phyloP scores from a whole-genome alignment of 2,888 invertebrate genomes.

The Ormyrus nitidulus region DNA sequence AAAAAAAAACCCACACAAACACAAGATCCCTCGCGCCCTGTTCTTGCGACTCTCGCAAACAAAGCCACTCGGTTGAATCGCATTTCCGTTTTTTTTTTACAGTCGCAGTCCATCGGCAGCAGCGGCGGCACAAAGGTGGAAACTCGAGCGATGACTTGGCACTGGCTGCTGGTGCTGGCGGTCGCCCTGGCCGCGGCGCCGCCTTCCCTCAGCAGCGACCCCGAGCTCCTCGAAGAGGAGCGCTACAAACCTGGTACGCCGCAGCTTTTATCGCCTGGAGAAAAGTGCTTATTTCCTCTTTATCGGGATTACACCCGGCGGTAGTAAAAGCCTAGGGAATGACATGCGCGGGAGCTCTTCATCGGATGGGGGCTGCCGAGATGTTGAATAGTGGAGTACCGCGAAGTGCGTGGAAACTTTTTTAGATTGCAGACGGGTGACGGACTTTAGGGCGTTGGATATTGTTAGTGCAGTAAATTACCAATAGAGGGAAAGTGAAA shows the following conservation, averaged over 20 bases:
- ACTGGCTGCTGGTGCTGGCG: conserved; percentile 45
- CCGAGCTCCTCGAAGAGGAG: conserved; percentile 31
- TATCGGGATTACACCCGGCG: no score
- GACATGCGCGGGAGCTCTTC: no score
- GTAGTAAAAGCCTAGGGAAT: no score
- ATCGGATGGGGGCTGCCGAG: no score
- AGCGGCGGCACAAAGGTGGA: background rate
- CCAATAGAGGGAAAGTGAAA: no score
- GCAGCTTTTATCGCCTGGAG: no score
- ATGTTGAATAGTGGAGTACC: no score
- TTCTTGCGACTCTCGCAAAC: background rate
- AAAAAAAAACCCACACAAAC: background rate
- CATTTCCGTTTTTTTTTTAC: background rate
- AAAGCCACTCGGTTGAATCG: background rate
- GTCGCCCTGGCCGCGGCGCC: conserved; percentile 39
- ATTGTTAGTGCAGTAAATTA: no score
- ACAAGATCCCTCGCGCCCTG: background rate
- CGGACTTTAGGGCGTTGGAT: no score
- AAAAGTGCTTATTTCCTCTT: no score
- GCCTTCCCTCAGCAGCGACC: conserved; percentile 20
- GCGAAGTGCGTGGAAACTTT: no score
- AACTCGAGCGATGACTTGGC: conserved; percentile 34
- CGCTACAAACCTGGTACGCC: conserved; percentile 46
- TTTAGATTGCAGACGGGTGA: no score
- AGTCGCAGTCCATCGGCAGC: background rate